Conservation (phyloP, 2,888 invertebrate species). For the Agriopis marginaria region DNA sequence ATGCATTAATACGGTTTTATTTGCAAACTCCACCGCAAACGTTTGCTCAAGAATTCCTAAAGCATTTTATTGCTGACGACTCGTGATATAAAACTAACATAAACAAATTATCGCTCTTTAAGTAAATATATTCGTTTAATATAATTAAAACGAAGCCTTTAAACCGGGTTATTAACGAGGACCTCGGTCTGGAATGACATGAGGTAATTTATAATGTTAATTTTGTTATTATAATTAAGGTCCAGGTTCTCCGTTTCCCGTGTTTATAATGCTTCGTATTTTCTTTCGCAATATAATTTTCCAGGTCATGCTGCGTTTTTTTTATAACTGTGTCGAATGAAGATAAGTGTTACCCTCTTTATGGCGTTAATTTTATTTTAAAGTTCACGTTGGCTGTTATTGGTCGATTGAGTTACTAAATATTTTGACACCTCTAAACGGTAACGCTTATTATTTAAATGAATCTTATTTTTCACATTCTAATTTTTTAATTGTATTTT, state of each 20-base stretch:
- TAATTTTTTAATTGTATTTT: too few species aligned
- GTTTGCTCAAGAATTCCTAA: neutral
- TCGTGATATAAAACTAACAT: slow-evolving; percentile 15
- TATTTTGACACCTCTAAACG: too few species aligned
- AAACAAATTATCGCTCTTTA: slow-evolving; percentile 21
- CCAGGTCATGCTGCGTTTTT: neutral
- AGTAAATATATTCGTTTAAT: slow-evolving; percentile 27
- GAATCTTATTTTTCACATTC: too few species aligned
- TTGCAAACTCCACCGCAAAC: neutral
- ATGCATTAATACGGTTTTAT: neutral
- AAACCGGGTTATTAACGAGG: slow-evolving; percentile 25
- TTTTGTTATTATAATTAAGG: slow-evolving; percentile 16
- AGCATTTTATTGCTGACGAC: neutral
- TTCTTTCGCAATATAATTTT: neutral
- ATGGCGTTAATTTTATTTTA: too few species aligned
- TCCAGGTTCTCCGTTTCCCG: neutral
- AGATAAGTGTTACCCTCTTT: too few species aligned
- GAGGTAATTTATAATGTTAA: slow-evolving; percentile 8
- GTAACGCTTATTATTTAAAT: too few species aligned
- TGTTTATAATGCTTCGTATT: neutral
- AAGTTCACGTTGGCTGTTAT: too few species aligned
- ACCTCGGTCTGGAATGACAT: slow-evolving; percentile 8
- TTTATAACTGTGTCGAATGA: too few species aligned
- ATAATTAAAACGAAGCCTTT: slow-evolving; percentile 41
- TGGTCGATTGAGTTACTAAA: too few species aligned